These are phyloP conservation scores for Porites cylindrica DNA, from an alignment of 92 coral and sea anemone genomes.

Conservation along the genomic window DNA sequence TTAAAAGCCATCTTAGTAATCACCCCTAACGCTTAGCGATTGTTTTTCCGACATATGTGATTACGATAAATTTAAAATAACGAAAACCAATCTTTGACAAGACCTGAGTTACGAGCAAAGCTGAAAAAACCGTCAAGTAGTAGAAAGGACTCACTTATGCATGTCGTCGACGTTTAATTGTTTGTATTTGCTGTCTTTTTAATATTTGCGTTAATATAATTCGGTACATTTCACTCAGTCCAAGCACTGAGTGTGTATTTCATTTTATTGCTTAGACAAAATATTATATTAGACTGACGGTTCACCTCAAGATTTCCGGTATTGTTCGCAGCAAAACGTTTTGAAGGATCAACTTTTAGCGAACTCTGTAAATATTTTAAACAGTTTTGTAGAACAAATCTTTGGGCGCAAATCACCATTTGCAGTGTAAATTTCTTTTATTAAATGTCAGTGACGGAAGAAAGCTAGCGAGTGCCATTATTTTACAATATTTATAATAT, in stretches of 20 bases:
- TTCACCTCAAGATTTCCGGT: not conserved
- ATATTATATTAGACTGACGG: not conserved
- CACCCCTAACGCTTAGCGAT: not conserved
- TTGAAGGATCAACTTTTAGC: not conserved
- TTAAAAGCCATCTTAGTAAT: not conserved
- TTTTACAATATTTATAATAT: not conserved
- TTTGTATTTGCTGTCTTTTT: slow-evolving; percentile 8
- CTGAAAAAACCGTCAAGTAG: not conserved
- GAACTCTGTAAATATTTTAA: not conserved
- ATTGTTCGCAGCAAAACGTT: not conserved
- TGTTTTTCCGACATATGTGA: not conserved
- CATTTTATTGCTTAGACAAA: not conserved
- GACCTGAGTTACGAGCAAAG: not conserved
- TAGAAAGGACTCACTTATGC: not conserved
- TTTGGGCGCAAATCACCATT: not conserved
- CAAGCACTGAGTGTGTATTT: not conserved
- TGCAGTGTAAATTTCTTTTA: not conserved
- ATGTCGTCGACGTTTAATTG: slow-evolving; percentile 21
- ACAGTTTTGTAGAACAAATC: not conserved
- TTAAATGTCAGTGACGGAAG: not conserved
- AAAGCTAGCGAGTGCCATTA: not conserved
- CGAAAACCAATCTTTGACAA: slow-evolving; percentile 20
- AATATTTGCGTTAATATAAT: not conserved
- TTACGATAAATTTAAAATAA: not conserved
- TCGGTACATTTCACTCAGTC: not conserved